Evolutionary conservation across 2,113 vertebrate species (phyloP).

Genomic region (Trachemys scripta): DNA sequence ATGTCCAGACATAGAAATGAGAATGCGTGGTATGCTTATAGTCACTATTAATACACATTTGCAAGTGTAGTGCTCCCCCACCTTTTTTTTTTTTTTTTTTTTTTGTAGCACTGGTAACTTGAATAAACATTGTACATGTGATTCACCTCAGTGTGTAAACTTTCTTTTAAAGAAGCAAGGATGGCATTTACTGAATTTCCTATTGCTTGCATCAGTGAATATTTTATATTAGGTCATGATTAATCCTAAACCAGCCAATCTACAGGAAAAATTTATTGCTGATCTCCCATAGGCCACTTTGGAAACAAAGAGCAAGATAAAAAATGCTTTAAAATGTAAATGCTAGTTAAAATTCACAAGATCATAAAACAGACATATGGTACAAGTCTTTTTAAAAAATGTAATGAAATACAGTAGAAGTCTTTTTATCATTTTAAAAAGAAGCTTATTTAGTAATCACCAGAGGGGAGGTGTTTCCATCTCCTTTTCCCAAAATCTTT

Average conservation of each 20-base stretch:
- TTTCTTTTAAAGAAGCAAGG: conserved; percentile 46
- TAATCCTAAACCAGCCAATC: conserved; percentile 47
- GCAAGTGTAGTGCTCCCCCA: conserved; percentile 42
- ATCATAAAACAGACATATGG: conserved; percentile 57
- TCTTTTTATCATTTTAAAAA: conserved; percentile 46
- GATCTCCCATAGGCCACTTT: conserved; percentile 47
- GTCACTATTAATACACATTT: conserved; percentile 57
- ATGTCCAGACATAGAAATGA: conserved; percentile 49
- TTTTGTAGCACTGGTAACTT: conserved; percentile 48
- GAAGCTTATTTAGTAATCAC: conserved; percentile 29
- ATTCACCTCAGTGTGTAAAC: conserved; percentile 57
- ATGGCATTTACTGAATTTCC: conserved; percentile 45
- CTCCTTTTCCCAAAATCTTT: neutral
- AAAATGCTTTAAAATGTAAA: conserved; percentile 53
- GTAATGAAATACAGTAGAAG: conserved; percentile 1
- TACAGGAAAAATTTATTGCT: conserved; percentile 29
- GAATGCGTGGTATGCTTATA: conserved; percentile 25
- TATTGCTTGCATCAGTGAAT: conserved; percentile 45
- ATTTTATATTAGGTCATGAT: conserved; percentile 50
- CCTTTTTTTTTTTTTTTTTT: neutral
- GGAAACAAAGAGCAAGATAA: conserved; percentile 48
- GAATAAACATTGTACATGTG: conserved; percentile 54
- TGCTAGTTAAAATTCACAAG: conserved; percentile 51
- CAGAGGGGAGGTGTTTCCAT: conserved; percentile 54
- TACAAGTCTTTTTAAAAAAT: neutral